phyloP scores from a whole-genome alignment of 2,888 invertebrate species.

The Philhelius pedissequus region DNA sequence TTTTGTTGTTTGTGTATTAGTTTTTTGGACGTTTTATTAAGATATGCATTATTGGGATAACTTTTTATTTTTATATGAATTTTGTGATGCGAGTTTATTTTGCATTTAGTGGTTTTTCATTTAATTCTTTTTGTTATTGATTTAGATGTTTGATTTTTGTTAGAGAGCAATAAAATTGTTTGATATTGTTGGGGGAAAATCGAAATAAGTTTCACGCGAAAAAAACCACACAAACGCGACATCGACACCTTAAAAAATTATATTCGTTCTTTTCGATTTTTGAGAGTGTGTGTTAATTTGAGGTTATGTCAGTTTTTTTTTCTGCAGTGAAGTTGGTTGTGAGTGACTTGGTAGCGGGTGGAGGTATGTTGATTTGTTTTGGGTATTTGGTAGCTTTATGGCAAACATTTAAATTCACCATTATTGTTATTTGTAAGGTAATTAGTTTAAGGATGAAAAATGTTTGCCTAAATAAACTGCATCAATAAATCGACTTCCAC shows the following conservation, averaged over 20 bases:
- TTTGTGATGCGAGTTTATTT: slow-evolving; percentile 35
- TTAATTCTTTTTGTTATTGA: neutral
- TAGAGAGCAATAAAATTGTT: slow-evolving; percentile 24
- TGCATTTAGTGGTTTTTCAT: slow-evolving; percentile 22
- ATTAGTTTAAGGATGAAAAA: too few species aligned
- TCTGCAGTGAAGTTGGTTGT: slow-evolving; percentile 37
- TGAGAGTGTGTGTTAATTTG: slow-evolving; percentile 64
- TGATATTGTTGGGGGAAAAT: slow-evolving; percentile 26
- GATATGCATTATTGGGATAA: slow-evolving; percentile 63
- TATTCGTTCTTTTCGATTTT: slow-evolving; percentile 50
- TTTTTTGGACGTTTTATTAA: slow-evolving; percentile 65
- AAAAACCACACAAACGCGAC: slow-evolving; percentile 66
- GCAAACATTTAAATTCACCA: too few species aligned
- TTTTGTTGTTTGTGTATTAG: slow-evolving; percentile 60
- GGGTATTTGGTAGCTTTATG: slow-evolving; percentile 23
- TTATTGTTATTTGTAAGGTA: too few species aligned
- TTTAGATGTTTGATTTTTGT: slow-evolving; percentile 23
- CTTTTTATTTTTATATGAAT: slow-evolving; percentile 3
- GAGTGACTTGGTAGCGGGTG: neutral
- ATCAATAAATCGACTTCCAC: too few species aligned
- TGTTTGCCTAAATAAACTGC: too few species aligned
- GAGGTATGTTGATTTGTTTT: slow-evolving; percentile 7
- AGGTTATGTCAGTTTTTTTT: slow-evolving; percentile 68
- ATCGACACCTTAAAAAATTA: slow-evolving; percentile 64
- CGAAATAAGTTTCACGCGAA: slow-evolving; percentile 47